These are phyloP conservation scores for Malthinus flaveolus DNA, from an alignment of 2,888 invertebrate genomes.

Conservation along the genomic window DNA sequence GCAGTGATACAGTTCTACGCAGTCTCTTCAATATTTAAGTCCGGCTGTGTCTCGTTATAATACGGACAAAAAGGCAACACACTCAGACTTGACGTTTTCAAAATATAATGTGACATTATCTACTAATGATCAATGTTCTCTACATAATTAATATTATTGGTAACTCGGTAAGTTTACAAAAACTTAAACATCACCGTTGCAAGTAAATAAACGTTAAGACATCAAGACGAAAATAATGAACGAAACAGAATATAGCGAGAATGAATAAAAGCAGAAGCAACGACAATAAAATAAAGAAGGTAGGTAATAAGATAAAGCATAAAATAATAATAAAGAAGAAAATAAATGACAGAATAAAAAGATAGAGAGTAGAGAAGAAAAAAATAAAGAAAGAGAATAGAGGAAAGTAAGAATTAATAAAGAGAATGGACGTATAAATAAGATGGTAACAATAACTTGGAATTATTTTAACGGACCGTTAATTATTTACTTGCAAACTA, in stretches of 20 bases:
- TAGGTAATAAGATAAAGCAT: too few species aligned
- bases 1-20: constrained; percentile 35
- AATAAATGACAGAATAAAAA: too few species aligned
- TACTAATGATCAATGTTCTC: constrained; percentile 23
- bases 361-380: too few species aligned
- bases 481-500: constrained; percentile 15
- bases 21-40: constrained; percentile 29
- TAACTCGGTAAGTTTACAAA: constrained; percentile 29
- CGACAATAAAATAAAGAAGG: too few species aligned
- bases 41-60: constrained; percentile 40
- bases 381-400: too few species aligned
- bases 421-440: too few species aligned
- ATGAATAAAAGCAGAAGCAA: too few species aligned
- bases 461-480: background rate
- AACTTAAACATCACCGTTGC: constrained; percentile 15
- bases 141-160: constrained; percentile 28
- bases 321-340: too few species aligned
- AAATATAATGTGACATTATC: constrained; percentile 40
- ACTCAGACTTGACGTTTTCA: constrained; percentile 57
- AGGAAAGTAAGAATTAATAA: too few species aligned
- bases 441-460: background rate
- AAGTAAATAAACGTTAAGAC: constrained; percentile 10
- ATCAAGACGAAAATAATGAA: too few species aligned
- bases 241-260: too few species aligned
- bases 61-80: constrained; percentile 54